These are phyloP conservation scores for Battus philenor DNA, from an alignment of 1,140 invertebrate genomes.

Conservation along the genomic window DNA sequence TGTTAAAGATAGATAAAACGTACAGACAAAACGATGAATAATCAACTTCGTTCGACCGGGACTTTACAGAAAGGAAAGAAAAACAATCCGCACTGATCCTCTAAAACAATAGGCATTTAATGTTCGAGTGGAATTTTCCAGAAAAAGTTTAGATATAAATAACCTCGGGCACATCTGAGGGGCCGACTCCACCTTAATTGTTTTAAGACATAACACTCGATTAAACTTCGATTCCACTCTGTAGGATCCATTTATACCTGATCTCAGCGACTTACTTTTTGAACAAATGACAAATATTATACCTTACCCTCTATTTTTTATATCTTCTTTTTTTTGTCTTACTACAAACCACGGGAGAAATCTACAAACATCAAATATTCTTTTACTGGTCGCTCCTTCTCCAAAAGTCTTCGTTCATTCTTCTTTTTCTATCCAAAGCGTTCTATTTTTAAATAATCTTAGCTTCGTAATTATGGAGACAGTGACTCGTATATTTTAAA, in stretches of 20 bases:
- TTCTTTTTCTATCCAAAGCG: too few relatives aligned
- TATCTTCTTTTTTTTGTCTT: too few relatives aligned
- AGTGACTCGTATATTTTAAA: too few relatives aligned
- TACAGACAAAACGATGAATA: conserved; percentile 14
- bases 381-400: too few relatives aligned
- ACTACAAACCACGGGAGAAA: too few relatives aligned
- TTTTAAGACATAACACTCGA: conserved; percentile 9
- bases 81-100: conserved; percentile 10
- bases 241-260: neutral
- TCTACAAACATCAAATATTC: too few relatives aligned
- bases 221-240: conserved; percentile 4
- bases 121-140: conserved; percentile 9
- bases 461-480: too few relatives aligned
- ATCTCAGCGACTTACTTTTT: neutral
- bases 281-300: too few relatives aligned
- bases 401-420: too few relatives aligned
- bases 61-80: conserved; percentile 2
- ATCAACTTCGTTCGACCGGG: conserved; percentile 3
- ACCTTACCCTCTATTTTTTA: too few relatives aligned
- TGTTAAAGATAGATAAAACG: conserved; percentile 5
- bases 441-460: too few relatives aligned
- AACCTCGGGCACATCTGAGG: conserved; percentile 2
- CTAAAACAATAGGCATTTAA: conserved; percentile 13
- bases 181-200: conserved; percentile 11
- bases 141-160: conserved; percentile 11